Base-by-base conservation (phyloP, 2,888 invertebrate genomes). In the Dryocosmus kuriphilus region DNA sequence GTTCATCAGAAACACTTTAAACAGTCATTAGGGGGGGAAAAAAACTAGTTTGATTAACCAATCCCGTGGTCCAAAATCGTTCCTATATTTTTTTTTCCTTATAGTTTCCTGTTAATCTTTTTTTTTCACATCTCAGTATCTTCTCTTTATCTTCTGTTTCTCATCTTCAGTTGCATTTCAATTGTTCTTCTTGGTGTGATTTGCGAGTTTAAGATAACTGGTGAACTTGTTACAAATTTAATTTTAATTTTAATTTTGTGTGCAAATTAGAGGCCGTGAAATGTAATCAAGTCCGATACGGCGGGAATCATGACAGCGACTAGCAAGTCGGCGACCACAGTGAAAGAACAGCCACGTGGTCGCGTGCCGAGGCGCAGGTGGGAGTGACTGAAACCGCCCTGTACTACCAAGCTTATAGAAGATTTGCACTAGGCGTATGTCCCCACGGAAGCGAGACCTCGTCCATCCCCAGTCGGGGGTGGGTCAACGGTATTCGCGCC, bases 331-430 rank as follows among this genome's bases (percentile, higher is more conserved):
- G 80, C 80, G 79, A 81, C 80, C 74, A 73, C 46, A 57, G 78
- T 75, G 78, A 80, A 81, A 78, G 77, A 80, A 79, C 67, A 79
- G 57, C 85, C 87, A 87, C 87, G 86, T 86, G 87, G 88, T 88
- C 84, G 85, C 83, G 86, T 84, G 85, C 82, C 82, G 81, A 80
- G 82, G 83, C 83, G 83, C 83, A 83, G 83, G 81, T 83, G 83
- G 83, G 83, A 83, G 80, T 83, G 83, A 80, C 83, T 83, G 78
- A 77, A 81, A 82, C 80, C 88, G 88, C 86, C 87, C 88, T 84
- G 86, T 82, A 85, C 83, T 84, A 74, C 83, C 78, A 61, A 82
- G 85, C 80, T 86, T 87, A 83, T 82, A 85, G 83, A 77, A 74
- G 78, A 35, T 75, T 77, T 62, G 77, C 81, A 77, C 75, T 67